Conservation (phyloP, 2,888 invertebrate species). For the Torymus aiolomorphi region DNA sequence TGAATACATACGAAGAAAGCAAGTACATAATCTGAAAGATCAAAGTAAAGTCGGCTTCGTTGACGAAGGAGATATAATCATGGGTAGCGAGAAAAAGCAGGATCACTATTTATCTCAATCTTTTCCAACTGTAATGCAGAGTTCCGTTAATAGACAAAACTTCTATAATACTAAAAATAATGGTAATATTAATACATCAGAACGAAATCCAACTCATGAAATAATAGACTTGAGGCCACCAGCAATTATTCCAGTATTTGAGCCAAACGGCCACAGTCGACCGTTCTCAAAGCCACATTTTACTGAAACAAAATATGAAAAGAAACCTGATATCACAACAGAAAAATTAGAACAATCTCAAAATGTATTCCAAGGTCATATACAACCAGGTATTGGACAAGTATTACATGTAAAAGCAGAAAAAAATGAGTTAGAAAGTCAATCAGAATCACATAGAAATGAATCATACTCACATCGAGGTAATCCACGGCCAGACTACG, state of each 20-base stretch:
- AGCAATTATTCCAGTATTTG: conserved; percentile 62
- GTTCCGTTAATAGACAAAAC: conserved; percentile 52
- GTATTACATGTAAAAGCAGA: conserved; percentile 51
- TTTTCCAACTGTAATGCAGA: conserved; percentile 1
- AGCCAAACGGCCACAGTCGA: conserved; percentile 65
- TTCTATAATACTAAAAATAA: not conserved
- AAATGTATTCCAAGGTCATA: conserved; percentile 50
- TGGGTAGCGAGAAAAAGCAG: conserved; percentile 55
- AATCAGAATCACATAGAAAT: conserved; percentile 39
- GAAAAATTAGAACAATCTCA: conserved; percentile 55
- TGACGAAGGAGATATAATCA: conserved; percentile 58
- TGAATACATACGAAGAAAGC: not conserved
- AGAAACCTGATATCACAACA: conserved; percentile 62
- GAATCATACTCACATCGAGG: conserved; percentile 32
- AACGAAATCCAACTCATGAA: conserved; percentile 56
- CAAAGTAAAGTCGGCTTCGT: conserved; percentile 43
- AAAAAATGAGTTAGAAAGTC: conserved; percentile 53
- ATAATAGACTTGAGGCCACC: conserved; percentile 67
- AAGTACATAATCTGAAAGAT: not conserved
- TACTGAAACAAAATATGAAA: conserved; percentile 49
- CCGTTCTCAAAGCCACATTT: conserved; percentile 63
- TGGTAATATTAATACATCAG: conserved; percentile 39
- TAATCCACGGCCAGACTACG: conserved; percentile 50
- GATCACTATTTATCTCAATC: conserved; percentile 44
- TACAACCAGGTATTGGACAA: conserved; percentile 59